A percentile compares a stretch with the other conserved stretches of the same genome.
Evolutionary conservation across 2,888 invertebrate genomes (phyloP).

Genomic region (Nipponacmea schrenckii): DNA sequence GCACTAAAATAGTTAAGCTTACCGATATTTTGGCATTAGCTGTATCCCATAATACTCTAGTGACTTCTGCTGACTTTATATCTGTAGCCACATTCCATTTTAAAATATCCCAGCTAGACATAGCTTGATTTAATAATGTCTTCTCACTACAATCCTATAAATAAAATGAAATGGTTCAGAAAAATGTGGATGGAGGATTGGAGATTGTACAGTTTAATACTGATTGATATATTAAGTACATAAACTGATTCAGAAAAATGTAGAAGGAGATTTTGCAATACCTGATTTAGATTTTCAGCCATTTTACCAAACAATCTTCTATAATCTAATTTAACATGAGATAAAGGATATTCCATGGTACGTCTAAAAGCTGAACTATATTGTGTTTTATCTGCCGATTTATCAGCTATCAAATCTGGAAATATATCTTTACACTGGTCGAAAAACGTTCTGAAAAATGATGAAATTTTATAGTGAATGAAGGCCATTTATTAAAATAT

Average conservation of each 20-base stretch:
- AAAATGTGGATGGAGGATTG: neutral
- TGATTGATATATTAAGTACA: no score
- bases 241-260: no score
- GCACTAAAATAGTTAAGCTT: slow-evolving; percentile 28
- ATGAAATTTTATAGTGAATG: no score
- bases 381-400: slow-evolving; percentile 39
- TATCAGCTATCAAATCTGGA: slow-evolving; percentile 36
- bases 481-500: no score
- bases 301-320: slow-evolving; percentile 51
- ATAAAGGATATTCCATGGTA: slow-evolving; percentile 59
- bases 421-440: slow-evolving; percentile 20
- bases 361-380: slow-evolving; percentile 44
- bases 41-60: slow-evolving; percentile 81
- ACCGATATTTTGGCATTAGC: slow-evolving; percentile 72
- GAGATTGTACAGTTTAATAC: no score
- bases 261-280: neutral
- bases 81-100: slow-evolving; percentile 49
- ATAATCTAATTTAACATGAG: slow-evolving; percentile 54
- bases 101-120: slow-evolving; percentile 55
- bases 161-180: neutral
- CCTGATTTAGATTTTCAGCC: slow-evolving; percentile 27
- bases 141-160: slow-evolving; percentile 50
- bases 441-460: neutral
- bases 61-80: slow-evolving; percentile 76
- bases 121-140: slow-evolving; percentile 45